Base-by-base conservation (phyloP, 1,140 invertebrate genomes). In the Coelopa frigida region DNA sequence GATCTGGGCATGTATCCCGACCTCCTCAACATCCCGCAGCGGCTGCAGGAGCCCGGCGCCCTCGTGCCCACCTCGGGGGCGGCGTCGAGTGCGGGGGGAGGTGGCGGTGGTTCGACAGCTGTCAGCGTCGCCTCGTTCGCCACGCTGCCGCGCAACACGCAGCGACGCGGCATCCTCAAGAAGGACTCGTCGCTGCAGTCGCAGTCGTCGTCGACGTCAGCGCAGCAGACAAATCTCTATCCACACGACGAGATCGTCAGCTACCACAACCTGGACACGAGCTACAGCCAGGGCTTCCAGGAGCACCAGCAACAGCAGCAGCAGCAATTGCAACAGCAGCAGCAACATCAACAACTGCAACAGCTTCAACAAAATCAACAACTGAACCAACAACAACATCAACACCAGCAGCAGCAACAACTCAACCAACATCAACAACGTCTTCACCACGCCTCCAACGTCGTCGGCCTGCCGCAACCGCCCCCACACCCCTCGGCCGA, bases 1-100 rank as follows among this genome's bases (percentile, higher is more conserved):
- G 74, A 76, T 54, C 68, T 77, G 31, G 75, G 82, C 48, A 77
- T 82, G 44, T 89, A 86, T 70, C 85, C 85, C 22, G 85, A 89
- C 60, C 67, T 89, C 12, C 70, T 89, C 36, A 85, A 89, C 61
- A 78, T 83, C 32, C 78, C 78, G 46, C 72, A 80, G 33, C 64
- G 71, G 3, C 73, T 77, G 42, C 78, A 80, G 55, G 70, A 68
- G 11, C 59, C 63, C 10, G 56, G 48, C 20, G 59, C 70, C 4
- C 31, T 20, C 15, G 18, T 23, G 11, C n/a, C 39, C 18, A 39
- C 21, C 26, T 20, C 33, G 20, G 41, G 40, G 2, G 37, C 18
- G 22, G 33, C 12, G 3, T 18, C 20, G 11, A 6, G 3, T 2
- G 11, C 20, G 33, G 24, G 17, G 5, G 15, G 24, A 31, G 35